phyloP scores from a whole-genome alignment of 2,888 invertebrate genomes.

The Diarsia brunnea region DNA sequence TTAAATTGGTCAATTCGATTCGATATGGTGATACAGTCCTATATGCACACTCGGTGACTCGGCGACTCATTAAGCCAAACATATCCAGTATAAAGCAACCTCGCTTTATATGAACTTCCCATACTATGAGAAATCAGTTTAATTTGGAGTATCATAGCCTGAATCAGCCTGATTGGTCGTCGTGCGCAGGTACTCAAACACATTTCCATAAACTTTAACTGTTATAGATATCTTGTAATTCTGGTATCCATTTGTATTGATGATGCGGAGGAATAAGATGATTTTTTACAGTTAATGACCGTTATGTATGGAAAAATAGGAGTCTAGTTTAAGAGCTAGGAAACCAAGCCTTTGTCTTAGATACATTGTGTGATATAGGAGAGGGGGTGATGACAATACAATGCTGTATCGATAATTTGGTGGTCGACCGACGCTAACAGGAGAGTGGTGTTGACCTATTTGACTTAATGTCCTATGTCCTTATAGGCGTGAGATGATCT shows the following conservation, averaged over 20 bases:
- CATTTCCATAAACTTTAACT: neutral
- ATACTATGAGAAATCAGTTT: too few relatives aligned
- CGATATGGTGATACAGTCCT: conserved; percentile 14
- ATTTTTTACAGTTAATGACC: neutral
- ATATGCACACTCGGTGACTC: too few relatives aligned
- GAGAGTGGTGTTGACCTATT: neutral
- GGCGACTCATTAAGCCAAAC: too few relatives aligned
- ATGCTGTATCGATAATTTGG: neutral
- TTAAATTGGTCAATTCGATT: conserved; percentile 21
- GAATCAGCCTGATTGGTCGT: too few relatives aligned
- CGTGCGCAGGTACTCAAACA: neutral
- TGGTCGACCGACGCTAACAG: neutral
- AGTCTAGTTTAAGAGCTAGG: neutral
- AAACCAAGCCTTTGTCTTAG: neutral
- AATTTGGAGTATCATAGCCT: too few relatives aligned
- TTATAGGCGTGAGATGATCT: neutral
- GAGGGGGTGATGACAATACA: neutral
- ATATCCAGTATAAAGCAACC: too few relatives aligned
- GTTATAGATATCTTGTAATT: neutral
- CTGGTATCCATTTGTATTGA: neutral
- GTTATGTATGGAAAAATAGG: neutral
- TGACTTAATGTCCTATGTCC: too few relatives aligned
- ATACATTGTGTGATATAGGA: neutral
- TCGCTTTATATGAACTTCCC: too few relatives aligned
- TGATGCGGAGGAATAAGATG: neutral